These are phyloP conservation scores for Chionodraco myersi DNA, from an alignment of 2,113 vertebrate species.

Conservation along the genomic window DNA sequence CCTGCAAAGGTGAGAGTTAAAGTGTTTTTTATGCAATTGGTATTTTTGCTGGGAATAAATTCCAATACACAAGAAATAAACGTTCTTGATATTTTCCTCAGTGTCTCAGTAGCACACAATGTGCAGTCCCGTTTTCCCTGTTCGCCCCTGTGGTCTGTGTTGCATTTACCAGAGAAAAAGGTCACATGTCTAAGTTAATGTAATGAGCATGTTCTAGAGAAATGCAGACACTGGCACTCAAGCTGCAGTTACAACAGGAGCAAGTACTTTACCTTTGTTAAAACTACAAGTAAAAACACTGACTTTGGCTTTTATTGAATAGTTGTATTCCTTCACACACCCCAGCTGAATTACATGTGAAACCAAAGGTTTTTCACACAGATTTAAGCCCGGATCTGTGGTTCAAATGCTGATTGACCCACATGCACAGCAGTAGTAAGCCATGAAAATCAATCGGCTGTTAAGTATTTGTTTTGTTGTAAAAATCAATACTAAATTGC, in stretches of 20 bases:
- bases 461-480: conserved; percentile 41
- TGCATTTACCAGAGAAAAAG: conserved; percentile 73
- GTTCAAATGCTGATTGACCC: conserved; percentile 27
- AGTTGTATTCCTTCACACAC: neutral
- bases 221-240: conserved; percentile 44
- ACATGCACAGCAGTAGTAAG: conserved; percentile 13
- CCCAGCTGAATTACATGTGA: neutral
- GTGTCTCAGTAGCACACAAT: conserved; percentile 42
- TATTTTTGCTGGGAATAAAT: conserved; percentile 58
- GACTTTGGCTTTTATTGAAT: neutral
- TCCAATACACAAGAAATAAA: conserved; percentile 45
- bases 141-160: conserved; percentile 54
- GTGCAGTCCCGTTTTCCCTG: conserved; percentile 49
- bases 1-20: neutral
- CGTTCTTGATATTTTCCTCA: conserved; percentile 34
- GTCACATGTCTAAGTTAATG: conserved; percentile 67
- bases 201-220: conserved; percentile 64
- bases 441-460: conserved; percentile 35
- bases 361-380: neutral
- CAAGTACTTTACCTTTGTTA: conserved; percentile 13
- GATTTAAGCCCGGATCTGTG: conserved; percentile 1
- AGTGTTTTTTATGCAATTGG: conserved; percentile 44
- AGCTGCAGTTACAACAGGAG: conserved; percentile 31
- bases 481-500: conserved; percentile 57
- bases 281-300: conserved; percentile 19